phyloP scores from a whole-genome alignment of 2,113 vertebrate species.

The Catharus minimus region DNA sequence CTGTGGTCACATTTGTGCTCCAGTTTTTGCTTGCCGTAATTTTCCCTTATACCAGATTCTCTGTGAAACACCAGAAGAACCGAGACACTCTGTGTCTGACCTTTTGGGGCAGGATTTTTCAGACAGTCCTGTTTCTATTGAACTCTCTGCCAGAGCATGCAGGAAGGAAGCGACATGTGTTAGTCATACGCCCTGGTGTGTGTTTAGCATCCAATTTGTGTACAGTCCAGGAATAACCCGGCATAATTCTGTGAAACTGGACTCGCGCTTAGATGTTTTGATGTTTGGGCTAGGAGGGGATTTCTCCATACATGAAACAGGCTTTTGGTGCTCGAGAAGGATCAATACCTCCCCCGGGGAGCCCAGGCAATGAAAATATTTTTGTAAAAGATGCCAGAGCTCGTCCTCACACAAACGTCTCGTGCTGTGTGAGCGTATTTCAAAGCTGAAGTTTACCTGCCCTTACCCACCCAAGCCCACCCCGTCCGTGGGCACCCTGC shows the following conservation, averaged over 20 bases:
- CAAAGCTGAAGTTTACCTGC: neutral
- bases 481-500: rapidly evolving
- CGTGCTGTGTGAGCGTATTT: rapidly evolving
- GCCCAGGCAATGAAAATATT: conserved; percentile 35
- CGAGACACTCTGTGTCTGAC: conserved; percentile 53
- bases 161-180: conserved; percentile 77
- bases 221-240: conserved; percentile 32
- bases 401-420: rapidly evolving
- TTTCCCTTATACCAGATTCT: conserved; percentile 58
- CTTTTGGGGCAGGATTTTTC: conserved; percentile 60
- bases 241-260: conserved; percentile 36
- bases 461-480: neutral
- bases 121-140: conserved; percentile 56
- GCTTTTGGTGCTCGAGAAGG: neutral
- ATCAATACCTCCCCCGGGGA: neutral
- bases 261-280: conserved; percentile 29
- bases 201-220: conserved; percentile 52
- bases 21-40: conserved; percentile 49
- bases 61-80: conserved; percentile 49
- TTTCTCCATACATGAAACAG: conserved; percentile 56
- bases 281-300: conserved; percentile 38
- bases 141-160: conserved; percentile 60
- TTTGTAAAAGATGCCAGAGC: neutral
- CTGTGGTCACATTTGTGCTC: conserved; percentile 64
- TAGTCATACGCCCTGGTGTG: conserved; percentile 60